Percentiles rank a stretch among this genome's conserved stretches.
Conservation (phyloP, 2,888 invertebrate genomes). For the Baronia brevicornis region DNA sequence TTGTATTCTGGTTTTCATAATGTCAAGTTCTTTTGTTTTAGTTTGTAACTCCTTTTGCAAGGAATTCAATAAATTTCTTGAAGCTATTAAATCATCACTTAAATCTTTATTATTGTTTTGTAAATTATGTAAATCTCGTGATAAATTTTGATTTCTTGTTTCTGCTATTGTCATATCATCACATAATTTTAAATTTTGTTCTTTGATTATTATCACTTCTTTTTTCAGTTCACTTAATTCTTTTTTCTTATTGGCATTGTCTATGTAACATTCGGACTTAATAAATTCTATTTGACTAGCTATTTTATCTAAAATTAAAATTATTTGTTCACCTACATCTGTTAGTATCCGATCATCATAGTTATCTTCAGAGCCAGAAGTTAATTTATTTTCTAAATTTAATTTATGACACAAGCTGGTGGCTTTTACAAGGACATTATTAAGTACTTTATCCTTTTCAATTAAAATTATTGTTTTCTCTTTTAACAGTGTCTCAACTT, state of each 20-base stretch:
- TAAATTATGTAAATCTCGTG: slow-evolving; percentile 27
- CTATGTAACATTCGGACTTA: slow-evolving; percentile 16
- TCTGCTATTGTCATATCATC: slow-evolving; percentile 28
- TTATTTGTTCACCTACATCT: slow-evolving; percentile 27
- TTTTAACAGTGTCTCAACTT: slow-evolving; percentile 8
- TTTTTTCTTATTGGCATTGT: slow-evolving; percentile 18
- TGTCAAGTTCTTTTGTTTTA: slow-evolving; percentile 39
- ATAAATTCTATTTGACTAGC: slow-evolving; percentile 18
- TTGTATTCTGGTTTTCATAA: slow-evolving; percentile 36
- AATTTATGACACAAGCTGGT: slow-evolving; percentile 24
- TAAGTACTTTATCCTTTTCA: slow-evolving; percentile 27
- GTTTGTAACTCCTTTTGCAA: slow-evolving; percentile 36
- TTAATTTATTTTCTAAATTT: slow-evolving; percentile 25
- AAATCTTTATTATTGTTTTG: slow-evolving; percentile 29
- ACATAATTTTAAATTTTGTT: slow-evolving; percentile 30
- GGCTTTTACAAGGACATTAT: slow-evolving; percentile 29
- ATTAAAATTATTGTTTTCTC: slow-evolving; percentile 13
- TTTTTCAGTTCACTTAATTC: slow-evolving; percentile 23
- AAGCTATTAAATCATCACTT: slow-evolving; percentile 29
- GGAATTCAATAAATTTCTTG: slow-evolving; percentile 31
- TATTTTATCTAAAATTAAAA: slow-evolving; percentile 36
- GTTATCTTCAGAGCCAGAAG: slow-evolving; percentile 17
- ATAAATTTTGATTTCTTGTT: slow-evolving; percentile 25
- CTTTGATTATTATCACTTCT: slow-evolving; percentile 24
- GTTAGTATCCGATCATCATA: slow-evolving; percentile 20